phyloP scores from a whole-genome alignment of 2,113 vertebrate species.

The Emberiza fucata region DNA sequence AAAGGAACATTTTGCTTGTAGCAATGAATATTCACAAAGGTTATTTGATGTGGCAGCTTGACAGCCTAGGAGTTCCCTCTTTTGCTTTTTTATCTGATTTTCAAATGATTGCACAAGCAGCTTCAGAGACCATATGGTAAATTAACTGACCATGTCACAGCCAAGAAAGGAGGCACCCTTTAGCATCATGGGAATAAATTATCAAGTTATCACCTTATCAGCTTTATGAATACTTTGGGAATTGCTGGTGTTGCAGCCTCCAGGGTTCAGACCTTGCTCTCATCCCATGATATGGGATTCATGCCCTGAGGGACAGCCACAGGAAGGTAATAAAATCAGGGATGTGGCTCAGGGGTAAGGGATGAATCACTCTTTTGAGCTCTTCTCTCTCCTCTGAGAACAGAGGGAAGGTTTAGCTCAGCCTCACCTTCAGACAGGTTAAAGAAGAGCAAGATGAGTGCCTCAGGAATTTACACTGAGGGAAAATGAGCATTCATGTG shows the following conservation, averaged over 20 bases:
- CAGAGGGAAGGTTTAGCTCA: neutral
- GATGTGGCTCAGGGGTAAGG: neutral
- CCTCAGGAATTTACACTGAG: neutral
- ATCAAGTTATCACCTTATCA: neutral
- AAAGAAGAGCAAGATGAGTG: neutral
- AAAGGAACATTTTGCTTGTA: neutral
- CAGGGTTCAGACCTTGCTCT: neutral
- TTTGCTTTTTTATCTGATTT: neutral
- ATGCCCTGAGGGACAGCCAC: neutral
- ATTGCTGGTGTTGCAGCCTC: neutral
- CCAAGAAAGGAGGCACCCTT: neutral
- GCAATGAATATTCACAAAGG: neutral
- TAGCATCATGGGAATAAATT: neutral
- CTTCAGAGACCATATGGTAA: neutral
- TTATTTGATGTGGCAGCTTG: neutral
- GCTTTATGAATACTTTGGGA: neutral
- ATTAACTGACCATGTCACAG: neutral
- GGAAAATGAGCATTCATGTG: neutral
- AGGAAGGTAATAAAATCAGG: neutral
- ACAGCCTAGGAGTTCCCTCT: neutral
- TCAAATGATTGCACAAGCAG: neutral
- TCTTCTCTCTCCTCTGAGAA: neutral
- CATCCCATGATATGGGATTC: neutral
- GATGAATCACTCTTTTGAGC: neutral
- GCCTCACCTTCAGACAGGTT: neutral